Base-by-base conservation (phyloP, 2,113 vertebrate species). In the Sinocyclocheilus maitianheensis region DNA sequence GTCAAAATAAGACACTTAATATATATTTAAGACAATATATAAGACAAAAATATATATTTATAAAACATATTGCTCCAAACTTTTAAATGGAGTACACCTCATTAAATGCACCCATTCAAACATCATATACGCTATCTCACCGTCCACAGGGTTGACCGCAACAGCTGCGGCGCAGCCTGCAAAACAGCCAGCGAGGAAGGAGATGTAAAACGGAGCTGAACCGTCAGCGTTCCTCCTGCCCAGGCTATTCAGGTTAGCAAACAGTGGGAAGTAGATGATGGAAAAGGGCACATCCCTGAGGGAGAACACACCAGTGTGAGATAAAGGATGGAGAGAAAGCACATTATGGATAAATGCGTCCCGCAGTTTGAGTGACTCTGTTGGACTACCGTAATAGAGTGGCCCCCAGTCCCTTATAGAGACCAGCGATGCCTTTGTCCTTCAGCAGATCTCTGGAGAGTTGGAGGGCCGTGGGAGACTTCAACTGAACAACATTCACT, bases 361-460 rank as follows among this genome's bases (percentile, higher is more conserved):
- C 4, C 37, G 63, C 12, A 84, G 30, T 40, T 75, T 18, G 22
- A 75, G 20, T 26, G 51, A 43, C 37, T 30, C 53, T 62, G 43
- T 30, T 53, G 16, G 43, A 83, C 43, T 91, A 98, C 98, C 97
- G 98, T 88, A 99, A 96, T 92, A 99, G 92, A 0, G 98, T 99
- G 92, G 97, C 98, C n/a, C 97, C 97, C 20, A 99, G 95, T 82
- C 98, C 98, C 92, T 97, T 99, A 93, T 99, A 99, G 63, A 99
- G 95, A 2, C 98, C 98, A 0, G 97, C 95, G 0, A 99, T 96
- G 90, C 98, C 97, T 62, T 94, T 97, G 92, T 93, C 97, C 87
- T 91, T 94, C 91, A 99, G 95, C 86, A 99, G 93, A 26, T 98
- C 92, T 82, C 94, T 92, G 14, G 96, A 96, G 13, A 99, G 93